Evolutionary conservation across 2,113 vertebrate species (phyloP), one percentile per base, ranked within the genome.

Genomic region (Anser brachyrhynchus): DNA sequence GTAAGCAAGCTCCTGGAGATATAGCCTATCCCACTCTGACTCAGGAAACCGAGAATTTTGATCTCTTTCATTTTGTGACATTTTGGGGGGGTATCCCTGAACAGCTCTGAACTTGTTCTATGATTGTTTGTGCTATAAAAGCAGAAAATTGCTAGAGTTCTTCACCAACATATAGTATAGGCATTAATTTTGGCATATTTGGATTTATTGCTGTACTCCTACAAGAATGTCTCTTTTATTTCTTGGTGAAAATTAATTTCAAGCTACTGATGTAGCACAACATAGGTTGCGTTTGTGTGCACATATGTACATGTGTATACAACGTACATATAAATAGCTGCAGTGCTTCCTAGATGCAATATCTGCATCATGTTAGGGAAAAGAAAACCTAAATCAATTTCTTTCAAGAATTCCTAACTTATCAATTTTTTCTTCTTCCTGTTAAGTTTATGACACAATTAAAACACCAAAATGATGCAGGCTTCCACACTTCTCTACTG

Each of bases 311-410:
- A 39, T n/a, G 10, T 0, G 33, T 2, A 3, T 1, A 39, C 15
- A n/a, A 21, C 0, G 1, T 8, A n/a, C 17, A 39, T 59, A 22
- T 1, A 0, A 3, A 17, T 5, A 37, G 61, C 44, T 10, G 5
- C 58, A 1, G 2, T 4, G 74, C 74, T 65, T 39, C 73, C 59
- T 76, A 37, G 58, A 10, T 3, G 37, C 13, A 39, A 66, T 87
- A 39, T 7, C 57, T 46, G 52, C 31, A 21, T 2, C 17, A 0
- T 0, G 1, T 8, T 1, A 35, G 72, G 39, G 33, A 26, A 49
- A 31, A 55, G 35, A 9, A 87, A 76, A 54, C 35, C 61, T 28
- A 5, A 4, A 7, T 0, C 29, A 3, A 2, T 1, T 29, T 29
- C 70, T 54, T 3, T 4, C 22, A 67, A 26, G 54, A n/a, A 65